Conservation (phyloP, 2,797 vertebrate genomes). For the Trachurus trachurus region DNA sequence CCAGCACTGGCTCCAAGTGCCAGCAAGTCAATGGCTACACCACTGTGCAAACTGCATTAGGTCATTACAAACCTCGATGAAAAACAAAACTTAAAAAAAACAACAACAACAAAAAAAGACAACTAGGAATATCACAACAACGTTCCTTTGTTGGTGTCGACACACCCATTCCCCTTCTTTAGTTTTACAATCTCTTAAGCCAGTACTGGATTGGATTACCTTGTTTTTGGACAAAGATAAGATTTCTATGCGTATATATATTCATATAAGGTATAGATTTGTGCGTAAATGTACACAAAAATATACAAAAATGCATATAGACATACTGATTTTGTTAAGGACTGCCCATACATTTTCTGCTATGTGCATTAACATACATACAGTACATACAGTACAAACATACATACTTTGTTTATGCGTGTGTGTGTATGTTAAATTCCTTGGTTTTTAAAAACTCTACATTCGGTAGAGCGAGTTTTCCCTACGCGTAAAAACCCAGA, state of each 20-base stretch:
- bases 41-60: conserved; percentile 98
- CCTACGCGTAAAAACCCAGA: conserved; percentile 78
- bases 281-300: conserved; percentile 82
- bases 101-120: conserved; percentile 61
- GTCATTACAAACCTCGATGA: conserved; percentile 89
- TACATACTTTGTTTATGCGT: conserved; percentile 74
- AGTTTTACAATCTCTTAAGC: conserved; percentile 83
- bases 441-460: conserved; percentile 88
- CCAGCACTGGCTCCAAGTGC: conserved; percentile 89
- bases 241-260: conserved; percentile 71
- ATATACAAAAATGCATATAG: conserved; percentile 84
- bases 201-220: conserved; percentile 73
- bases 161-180: conserved; percentile 64
- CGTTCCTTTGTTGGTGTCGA: conserved; percentile 63
- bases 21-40: conserved; percentile 92
- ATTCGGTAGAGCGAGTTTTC: conserved; percentile 86
- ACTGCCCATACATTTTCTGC: conserved; percentile 75
- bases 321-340: conserved; percentile 80
- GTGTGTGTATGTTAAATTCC: conserved; percentile 71
- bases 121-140: conserved; percentile 59
- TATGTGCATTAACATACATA: conserved; percentile 78
- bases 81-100: conserved; percentile 66
- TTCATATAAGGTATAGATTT: conserved; percentile 77
- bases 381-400: conserved; percentile 75
- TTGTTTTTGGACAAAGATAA: conserved; percentile 76